Conservation (phyloP, 2,113 vertebrate genomes). For the Chelonoidis abingdonii region DNA sequence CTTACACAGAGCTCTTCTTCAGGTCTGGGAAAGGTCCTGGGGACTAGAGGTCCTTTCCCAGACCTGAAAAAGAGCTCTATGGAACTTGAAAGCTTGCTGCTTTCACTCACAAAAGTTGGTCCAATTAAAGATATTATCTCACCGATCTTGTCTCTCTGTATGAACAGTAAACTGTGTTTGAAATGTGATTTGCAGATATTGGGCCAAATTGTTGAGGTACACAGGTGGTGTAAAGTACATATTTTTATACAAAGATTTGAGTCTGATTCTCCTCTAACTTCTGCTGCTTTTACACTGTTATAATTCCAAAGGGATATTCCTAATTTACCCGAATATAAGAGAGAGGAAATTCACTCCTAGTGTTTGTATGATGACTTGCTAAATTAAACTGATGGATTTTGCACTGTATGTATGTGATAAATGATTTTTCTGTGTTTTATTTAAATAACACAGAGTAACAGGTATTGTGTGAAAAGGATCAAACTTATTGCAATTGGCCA, state of each 20-base stretch:
- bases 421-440: slow-evolving; percentile 40
- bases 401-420: neutral
- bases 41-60: neutral
- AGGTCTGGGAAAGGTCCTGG: neutral
- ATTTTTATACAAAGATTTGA: neutral
- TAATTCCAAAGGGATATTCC: neutral
- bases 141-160: neutral
- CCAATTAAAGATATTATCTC: neutral
- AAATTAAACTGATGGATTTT: slow-evolving; percentile 36
- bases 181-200: slow-evolving; percentile 42
- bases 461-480: slow-evolving; percentile 25
- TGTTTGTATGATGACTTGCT: neutral
- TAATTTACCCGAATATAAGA: neutral
- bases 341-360: slow-evolving; percentile 39
- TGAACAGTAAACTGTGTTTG: slow-evolving; percentile 36
- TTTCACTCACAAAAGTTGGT: neutral
- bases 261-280: slow-evolving; percentile 6
- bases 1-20: neutral
- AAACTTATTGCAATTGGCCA: slow-evolving; percentile 23
- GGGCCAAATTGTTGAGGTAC: slow-evolving; percentile 37
- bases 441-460: slow-evolving; percentile 31
- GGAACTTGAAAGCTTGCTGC: neutral
- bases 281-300: neutral
- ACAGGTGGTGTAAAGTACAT: slow-evolving; percentile 22
- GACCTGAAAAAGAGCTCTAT: too few species aligned